These are phyloP conservation scores for Darevskia nairensis DNA, from an alignment of 2,797 vertebrate genomes.

Conservation along the genomic window DNA sequence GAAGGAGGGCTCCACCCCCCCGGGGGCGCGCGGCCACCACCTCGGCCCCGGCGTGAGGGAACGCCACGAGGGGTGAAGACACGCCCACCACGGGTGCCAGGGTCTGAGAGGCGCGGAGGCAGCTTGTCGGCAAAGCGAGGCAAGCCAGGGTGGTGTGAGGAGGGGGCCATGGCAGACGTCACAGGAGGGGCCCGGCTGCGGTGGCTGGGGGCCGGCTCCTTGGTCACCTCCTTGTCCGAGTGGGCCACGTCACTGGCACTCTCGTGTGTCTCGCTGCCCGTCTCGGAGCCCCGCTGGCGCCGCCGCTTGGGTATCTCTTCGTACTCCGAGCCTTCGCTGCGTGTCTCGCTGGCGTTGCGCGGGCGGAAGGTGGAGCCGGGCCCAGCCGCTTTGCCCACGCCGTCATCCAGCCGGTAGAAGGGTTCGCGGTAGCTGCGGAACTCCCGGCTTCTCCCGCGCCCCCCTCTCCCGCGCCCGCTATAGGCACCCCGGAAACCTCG, in stretches of 20 bases:
- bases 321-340: conserved; percentile 93
- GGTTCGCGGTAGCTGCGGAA: conserved; percentile 82
- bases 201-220: conserved; percentile 56
- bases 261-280: conserved; percentile 89
- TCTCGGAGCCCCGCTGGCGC: conserved; percentile 91
- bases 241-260: conserved; percentile 85
- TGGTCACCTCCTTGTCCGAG: conserved; percentile 86
- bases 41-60: conserved; percentile 89
- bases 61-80: conserved; percentile 95
- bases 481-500: conserved; percentile 90
- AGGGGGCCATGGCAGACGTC: conserved; percentile 8
- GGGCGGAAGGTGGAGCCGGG: conserved; percentile 76
- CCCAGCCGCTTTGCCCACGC: conserved; percentile 71
- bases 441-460: conserved; percentile 78
- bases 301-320: conserved; percentile 93
- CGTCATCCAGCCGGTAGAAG: conserved; percentile 72
- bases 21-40: conserved; percentile 77
- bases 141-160: conserved; percentile 48
- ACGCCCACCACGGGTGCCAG: conserved; percentile 76
- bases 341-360: conserved; percentile 90
- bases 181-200: conserved; percentile 37
- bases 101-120: conserved; percentile 59
- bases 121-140: conserved; percentile 57
- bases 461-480: conserved; percentile 78
- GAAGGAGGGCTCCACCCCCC: conserved; percentile 65